Evolutionary conservation across 1,140 invertebrate species (phyloP).

Genomic region (Neelides sp.): DNA sequence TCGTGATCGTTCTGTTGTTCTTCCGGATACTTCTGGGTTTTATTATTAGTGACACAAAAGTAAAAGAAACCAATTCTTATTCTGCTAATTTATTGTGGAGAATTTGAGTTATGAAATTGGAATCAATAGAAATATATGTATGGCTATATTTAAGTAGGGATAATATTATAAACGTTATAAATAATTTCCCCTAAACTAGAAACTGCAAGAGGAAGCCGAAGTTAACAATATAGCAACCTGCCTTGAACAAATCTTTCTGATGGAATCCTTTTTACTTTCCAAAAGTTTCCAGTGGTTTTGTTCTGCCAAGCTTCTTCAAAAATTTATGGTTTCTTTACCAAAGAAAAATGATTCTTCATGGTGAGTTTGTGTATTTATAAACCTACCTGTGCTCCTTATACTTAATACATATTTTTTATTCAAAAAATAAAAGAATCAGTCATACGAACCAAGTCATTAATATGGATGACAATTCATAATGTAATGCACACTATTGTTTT

Average conservation of each 20-base stretch:
- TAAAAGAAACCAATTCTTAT: background rate
- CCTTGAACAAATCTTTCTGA: background rate
- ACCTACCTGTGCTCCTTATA: too few relatives aligned
- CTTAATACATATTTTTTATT: too few relatives aligned
- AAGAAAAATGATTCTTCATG: too few relatives aligned
- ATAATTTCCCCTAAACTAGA: background rate
- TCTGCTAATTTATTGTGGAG: background rate
- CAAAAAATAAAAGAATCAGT: too few relatives aligned
- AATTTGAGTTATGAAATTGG: too few relatives aligned
- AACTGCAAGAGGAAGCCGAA: slow-evolving; percentile 1
- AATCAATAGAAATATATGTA: too few relatives aligned
- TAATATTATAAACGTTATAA: too few relatives aligned
- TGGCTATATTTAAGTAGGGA: too few relatives aligned
- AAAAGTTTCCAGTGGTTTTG: background rate
- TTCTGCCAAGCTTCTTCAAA: background rate
- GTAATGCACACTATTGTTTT: too few relatives aligned
- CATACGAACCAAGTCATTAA: too few relatives aligned
- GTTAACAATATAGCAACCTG: background rate
- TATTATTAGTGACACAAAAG: slow-evolving; percentile 1
- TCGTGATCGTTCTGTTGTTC: background rate
- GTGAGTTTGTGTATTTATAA: too few relatives aligned
- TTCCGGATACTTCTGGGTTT: slow-evolving; percentile 1
- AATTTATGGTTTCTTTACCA: background rate
- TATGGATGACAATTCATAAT: too few relatives aligned
- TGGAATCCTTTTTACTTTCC: slow-evolving; percentile 3